Conservation (phyloP, 2,888 invertebrate species). For the Oegoconia quadripuncta region DNA sequence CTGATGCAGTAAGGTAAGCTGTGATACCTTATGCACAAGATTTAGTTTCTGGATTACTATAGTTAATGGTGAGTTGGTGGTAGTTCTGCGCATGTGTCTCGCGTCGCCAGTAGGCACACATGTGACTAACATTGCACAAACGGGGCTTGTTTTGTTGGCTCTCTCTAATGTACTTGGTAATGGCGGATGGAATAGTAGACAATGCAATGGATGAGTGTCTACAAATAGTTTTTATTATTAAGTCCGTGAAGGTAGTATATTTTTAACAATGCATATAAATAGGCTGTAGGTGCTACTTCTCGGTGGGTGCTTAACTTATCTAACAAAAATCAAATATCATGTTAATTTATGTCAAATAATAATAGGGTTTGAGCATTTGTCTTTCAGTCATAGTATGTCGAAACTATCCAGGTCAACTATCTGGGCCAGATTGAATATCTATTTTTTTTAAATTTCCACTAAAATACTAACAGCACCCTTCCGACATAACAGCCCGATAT, state of each 20-base stretch:
- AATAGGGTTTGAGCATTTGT: too few relatives aligned
- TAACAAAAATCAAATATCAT: too few relatives aligned
- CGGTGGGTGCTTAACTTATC: too few relatives aligned
- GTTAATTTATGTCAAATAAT: too few relatives aligned
- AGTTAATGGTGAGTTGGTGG: slow-evolving; percentile 4
- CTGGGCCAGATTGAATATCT: too few relatives aligned
- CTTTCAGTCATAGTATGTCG: too few relatives aligned
- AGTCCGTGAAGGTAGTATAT: too few relatives aligned
- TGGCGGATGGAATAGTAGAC: slow-evolving; percentile 20
- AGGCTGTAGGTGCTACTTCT: too few relatives aligned
- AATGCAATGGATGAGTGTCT: slow-evolving; percentile 9
- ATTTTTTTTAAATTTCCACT: too few relatives aligned
- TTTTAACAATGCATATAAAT: too few relatives aligned
- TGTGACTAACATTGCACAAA: slow-evolving; percentile 45
- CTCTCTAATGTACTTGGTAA: slow-evolving; percentile 34
- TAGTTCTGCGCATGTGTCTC: slow-evolving; percentile 30
- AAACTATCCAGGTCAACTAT: too few relatives aligned
- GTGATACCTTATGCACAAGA: neutral
- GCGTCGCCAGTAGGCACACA: slow-evolving; percentile 45
- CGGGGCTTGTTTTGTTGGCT: slow-evolving; percentile 39
- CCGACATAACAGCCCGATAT: slow-evolving; percentile 28
- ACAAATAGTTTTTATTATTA: too few relatives aligned
- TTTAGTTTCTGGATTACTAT: neutral
- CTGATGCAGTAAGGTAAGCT: neutral
- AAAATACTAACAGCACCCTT: neutral